Base-by-base conservation (phyloP, 2,113 vertebrate species). In the Ophthalmolycus amberensis region DNA sequence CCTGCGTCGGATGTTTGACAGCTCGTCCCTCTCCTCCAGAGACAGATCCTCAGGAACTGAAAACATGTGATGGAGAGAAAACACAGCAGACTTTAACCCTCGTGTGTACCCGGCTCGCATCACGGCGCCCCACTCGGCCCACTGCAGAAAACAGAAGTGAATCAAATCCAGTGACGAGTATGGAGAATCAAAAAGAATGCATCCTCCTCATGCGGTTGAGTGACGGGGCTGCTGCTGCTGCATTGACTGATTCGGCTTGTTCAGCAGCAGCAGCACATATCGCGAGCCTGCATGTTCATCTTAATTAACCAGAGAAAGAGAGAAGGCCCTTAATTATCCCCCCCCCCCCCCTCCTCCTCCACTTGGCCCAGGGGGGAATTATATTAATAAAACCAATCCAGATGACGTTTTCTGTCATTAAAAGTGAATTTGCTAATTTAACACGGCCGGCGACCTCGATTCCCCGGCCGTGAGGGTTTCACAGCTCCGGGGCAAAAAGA, bases 11-110 rank as follows among this genome's bases (percentile, higher is more conserved):
- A 99, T 99, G 93, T 97, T 98, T 75, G 96, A 91, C 83, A 99
- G 96, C 84, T 99, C 98, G 88, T 98, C 97, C 88, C 95, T 95
- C 86, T 99, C 98, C 87, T 97, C 97, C 58, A 96, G 74, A n/a
- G 97, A 99, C 42, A 99, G 96, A 85, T 99, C 98, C 92, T 98
- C 97, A 0, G 98, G 97, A 88, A 98, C 98, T 99, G 90, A 32
- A 32, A 93, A 93, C 18, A 85, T 71, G 88, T 0, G 27, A 78
- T 20, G 73, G 72, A 66, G 72, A 66, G 87, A 87, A 88, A 85
- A 88, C 54, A 83, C 64, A 75, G 50, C 52, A 76, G 37, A 56
- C 34, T n/a, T 84, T 27, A 70, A 62, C 27, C 40, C 59, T 52
- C 62, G 70, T 54, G 46, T 63, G 77, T 14, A 58, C 42, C 58